Conservation (phyloP, 2,888 invertebrate species). For the Campoplex capitator region DNA sequence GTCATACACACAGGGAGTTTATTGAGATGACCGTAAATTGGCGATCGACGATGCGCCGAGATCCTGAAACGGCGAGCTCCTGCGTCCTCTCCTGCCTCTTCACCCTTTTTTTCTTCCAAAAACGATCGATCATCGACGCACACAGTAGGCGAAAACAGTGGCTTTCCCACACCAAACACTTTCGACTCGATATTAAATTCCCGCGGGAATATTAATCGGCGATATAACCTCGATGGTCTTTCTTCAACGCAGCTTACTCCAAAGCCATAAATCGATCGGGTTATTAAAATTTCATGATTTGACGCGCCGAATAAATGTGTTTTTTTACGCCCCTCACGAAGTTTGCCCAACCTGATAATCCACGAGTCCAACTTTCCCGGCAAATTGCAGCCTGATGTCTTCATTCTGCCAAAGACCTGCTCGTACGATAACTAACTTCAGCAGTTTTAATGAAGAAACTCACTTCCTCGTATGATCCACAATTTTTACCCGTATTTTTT, state of each 20-base stretch:
- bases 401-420: slow-evolving; percentile 26
- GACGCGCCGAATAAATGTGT: slow-evolving; percentile 48
- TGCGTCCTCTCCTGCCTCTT: not conserved
- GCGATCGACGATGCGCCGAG: slow-evolving; percentile 72
- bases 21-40: slow-evolving; percentile 75
- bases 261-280: slow-evolving; percentile 49
- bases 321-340: slow-evolving; percentile 19
- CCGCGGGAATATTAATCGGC: slow-evolving; percentile 61
- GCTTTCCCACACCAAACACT: slow-evolving; percentile 16
- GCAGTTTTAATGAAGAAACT: not conserved
- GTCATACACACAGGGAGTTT: slow-evolving; percentile 36
- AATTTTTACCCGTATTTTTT: not conserved
- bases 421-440: not conserved
- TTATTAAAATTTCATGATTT: slow-evolving; percentile 54
- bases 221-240: slow-evolving; percentile 1
- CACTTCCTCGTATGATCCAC: not conserved
- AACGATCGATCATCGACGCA: slow-evolving; percentile 51
- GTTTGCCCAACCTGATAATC: slow-evolving; percentile 29
- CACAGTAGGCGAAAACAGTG: slow-evolving; percentile 24
- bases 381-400: slow-evolving; percentile 20
- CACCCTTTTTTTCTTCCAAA: slow-evolving; percentile 1
- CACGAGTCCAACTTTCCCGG: slow-evolving; percentile 40
- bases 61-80: slow-evolving; percentile 19
- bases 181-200: slow-evolving; percentile 27
- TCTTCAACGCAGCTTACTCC: not conserved